These are phyloP conservation scores for Zaprionus davidi DNA, from an alignment of 1,140 invertebrate genomes.

Conservation along the genomic window DNA sequence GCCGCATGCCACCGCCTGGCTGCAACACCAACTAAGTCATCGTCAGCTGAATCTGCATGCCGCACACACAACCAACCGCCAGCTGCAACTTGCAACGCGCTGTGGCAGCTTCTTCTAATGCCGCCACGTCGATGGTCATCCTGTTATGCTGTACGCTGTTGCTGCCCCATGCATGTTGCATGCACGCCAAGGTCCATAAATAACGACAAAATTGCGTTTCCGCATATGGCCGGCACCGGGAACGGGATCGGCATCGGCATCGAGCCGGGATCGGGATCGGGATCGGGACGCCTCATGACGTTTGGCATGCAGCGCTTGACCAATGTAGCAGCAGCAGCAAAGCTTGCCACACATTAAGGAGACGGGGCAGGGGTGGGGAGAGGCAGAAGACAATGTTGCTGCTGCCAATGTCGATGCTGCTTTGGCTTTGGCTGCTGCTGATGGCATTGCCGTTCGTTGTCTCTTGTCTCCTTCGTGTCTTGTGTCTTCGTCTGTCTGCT, in stretches of 20 bases:
- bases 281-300: conserved; percentile 35
- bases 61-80: conserved; percentile 36
- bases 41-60: conserved; percentile 74
- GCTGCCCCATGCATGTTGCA: conserved; percentile 62
- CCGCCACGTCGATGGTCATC: conserved; percentile 66
- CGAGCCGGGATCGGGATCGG: conserved; percentile 23
- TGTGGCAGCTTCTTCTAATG: conserved; percentile 46
- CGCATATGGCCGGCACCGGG: conserved; percentile 65
- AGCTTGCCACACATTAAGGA: not conserved
- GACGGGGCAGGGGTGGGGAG: not conserved
- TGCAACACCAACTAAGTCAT: conserved; percentile 74
- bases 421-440: conserved; percentile 1
- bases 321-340: conserved; percentile 23
- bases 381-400: conserved; percentile 6
- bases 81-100: not conserved
- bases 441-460: conserved; percentile 23
- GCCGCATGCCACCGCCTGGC: conserved; percentile 15
- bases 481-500: conserved; percentile 13
- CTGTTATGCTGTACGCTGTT: conserved; percentile 68
- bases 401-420: conserved; percentile 25
- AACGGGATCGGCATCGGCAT: conserved; percentile 12
- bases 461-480: not conserved
- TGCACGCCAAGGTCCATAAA: conserved; percentile 81
- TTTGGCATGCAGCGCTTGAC: conserved; percentile 43
- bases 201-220: conserved; percentile 84